Percentiles rank a stretch among this genome's conserved stretches.
These are phyloP conservation scores for Epiblema foenella DNA, from an alignment of 2,888 invertebrate species.

Conservation along the genomic window DNA sequence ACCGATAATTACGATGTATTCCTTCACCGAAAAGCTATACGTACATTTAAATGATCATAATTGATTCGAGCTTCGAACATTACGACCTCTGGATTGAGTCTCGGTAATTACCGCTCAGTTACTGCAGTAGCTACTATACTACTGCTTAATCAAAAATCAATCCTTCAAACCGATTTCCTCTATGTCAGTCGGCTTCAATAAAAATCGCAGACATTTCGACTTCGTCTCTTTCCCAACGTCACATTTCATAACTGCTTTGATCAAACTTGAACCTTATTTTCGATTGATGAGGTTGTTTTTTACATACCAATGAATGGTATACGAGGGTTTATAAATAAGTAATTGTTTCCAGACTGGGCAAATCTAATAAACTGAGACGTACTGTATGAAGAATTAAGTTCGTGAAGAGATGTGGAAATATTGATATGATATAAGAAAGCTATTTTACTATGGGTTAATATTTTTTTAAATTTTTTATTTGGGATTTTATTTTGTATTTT, in stretches of 20 bases:
- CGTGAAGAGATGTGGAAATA: slow-evolving; percentile 67
- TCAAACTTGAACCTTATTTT: not conserved
- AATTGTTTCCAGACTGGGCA: slow-evolving; percentile 64
- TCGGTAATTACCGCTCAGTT: too few species aligned
- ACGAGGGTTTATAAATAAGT: slow-evolving; percentile 1
- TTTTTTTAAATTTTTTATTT: too few species aligned
- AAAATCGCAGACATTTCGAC: slow-evolving; percentile 16
- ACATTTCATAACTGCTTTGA: not conserved
- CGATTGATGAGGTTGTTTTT: not conserved
- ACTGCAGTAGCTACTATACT: too few species aligned
- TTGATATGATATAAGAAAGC: not conserved
- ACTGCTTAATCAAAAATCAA: slow-evolving; percentile 36
- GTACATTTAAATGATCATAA: too few species aligned
- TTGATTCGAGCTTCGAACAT: too few species aligned
- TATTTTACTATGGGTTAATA: too few species aligned
- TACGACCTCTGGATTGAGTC: too few species aligned
- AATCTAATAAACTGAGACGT: slow-evolving; percentile 77
- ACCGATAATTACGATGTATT: too few species aligned
- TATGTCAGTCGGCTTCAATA: slow-evolving; percentile 35
- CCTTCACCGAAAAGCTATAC: too few species aligned
- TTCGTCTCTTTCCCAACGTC: not conserved
- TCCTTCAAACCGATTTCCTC: slow-evolving; percentile 32
- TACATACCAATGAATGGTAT: slow-evolving; percentile 46
- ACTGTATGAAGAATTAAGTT: slow-evolving; percentile 67
- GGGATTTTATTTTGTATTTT: too few species aligned